Evolutionary conservation across 2,113 vertebrate genomes (phyloP).

Genomic region (Isichthys henryi): DNA sequence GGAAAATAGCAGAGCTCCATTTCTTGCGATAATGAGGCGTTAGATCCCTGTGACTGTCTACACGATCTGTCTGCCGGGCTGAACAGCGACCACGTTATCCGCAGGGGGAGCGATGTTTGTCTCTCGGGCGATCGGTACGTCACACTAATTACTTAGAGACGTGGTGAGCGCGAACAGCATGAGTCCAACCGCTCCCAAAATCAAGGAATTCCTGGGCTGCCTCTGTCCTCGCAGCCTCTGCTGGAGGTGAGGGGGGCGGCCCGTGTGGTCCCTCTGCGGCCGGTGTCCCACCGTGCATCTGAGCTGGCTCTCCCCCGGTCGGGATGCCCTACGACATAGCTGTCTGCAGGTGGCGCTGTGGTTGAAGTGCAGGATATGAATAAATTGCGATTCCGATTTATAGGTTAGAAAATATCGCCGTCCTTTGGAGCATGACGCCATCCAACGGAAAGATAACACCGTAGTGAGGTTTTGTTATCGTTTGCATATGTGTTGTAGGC

Average conservation of each 20-base stretch:
- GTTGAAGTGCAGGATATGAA: neutral
- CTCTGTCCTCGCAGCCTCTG: neutral
- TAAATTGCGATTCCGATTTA: neutral
- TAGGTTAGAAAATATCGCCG: neutral
- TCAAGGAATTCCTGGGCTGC: slow-evolving; percentile 25
- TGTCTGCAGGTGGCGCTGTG: neutral
- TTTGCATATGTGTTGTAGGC: neutral
- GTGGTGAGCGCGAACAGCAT: slow-evolving; percentile 36
- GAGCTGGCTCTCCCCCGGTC: neutral
- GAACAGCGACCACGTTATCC: slow-evolving; percentile 17
- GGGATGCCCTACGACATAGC: neutral
- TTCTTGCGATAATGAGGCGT: neutral
- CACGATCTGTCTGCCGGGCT: slow-evolving; percentile 24
- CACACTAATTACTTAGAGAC: slow-evolving; percentile 44
- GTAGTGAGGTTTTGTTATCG: neutral
- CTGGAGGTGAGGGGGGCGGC: neutral
- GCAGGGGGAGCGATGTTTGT: slow-evolving; percentile 27
- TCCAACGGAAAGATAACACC: neutral
- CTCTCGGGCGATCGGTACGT: slow-evolving; percentile 29
- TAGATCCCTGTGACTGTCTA: slow-evolving; percentile 15
- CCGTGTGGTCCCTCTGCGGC: neutral
- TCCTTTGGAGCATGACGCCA: neutral
- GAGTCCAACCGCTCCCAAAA: slow-evolving; percentile 38
- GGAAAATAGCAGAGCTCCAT: slow-evolving; percentile 48
- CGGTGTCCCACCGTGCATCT: neutral